phyloP scores from a whole-genome alignment of 2,797 vertebrate genomes.

The Odontamblyopus rebecca region DNA sequence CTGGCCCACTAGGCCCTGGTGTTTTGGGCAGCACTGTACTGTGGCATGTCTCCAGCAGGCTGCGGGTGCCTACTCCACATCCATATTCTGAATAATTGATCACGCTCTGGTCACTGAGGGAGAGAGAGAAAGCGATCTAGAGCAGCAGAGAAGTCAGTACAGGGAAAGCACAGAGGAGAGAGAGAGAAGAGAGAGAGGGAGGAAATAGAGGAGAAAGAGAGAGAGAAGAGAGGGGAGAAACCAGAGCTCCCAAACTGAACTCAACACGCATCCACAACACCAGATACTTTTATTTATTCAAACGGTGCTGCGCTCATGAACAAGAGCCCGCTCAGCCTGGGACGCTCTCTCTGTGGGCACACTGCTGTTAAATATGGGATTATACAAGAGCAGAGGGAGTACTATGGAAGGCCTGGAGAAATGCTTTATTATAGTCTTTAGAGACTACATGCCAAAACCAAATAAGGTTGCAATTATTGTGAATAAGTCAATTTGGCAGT shows the following conservation, averaged over 20 bases:
- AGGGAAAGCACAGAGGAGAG: constrained; percentile 29
- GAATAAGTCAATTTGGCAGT: neutral
- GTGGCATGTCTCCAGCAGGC: constrained; percentile 57
- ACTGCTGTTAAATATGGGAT: constrained; percentile 8
- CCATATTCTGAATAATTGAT: constrained; percentile 81
- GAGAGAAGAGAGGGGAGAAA: constrained; percentile 71
- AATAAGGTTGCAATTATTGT: neutral
- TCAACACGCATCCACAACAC: constrained; percentile 78
- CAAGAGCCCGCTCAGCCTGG: constrained; percentile 57
- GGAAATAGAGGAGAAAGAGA: constrained; percentile 20
- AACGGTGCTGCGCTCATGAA: constrained; percentile 66
- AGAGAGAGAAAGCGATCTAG: constrained; percentile 40
- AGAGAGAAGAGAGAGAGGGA: constrained; percentile 41
- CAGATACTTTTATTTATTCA: constrained; percentile 86
- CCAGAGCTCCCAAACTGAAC: constrained; percentile 70
- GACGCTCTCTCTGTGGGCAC: constrained; percentile 15
- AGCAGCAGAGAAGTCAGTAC: constrained; percentile 32
- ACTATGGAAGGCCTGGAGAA: neutral
- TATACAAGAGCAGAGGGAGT: constrained; percentile 4
- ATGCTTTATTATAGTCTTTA: neutral
- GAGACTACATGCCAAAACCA: neutral
- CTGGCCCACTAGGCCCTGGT: constrained; percentile 28
- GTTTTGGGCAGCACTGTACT: constrained; percentile 40
- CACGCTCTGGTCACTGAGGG: constrained; percentile 49
- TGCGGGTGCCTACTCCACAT: constrained; percentile 70